Conservation (phyloP, 2,888 invertebrate genomes). For the Elmis aenea region DNA sequence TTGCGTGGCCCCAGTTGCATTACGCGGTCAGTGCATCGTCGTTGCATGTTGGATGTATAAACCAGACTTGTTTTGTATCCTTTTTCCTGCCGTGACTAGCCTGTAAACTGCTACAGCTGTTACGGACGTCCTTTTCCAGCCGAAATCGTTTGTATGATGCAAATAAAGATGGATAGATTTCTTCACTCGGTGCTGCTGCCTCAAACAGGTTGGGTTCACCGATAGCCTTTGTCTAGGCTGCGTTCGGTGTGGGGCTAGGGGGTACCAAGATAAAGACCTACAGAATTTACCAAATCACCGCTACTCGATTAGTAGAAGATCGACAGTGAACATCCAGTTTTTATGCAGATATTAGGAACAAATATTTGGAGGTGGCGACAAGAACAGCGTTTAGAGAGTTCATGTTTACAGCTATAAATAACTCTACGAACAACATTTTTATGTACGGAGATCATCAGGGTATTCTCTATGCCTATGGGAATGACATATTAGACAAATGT, state of each 20-base stretch:
- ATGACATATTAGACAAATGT: too few species aligned
- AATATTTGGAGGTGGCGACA: too few species aligned
- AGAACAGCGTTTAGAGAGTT: too few species aligned
- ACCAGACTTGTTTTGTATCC: slow-evolving; percentile 25
- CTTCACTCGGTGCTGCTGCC: slow-evolving; percentile 3
- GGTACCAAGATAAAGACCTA: too few species aligned
- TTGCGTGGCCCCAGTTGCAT: slow-evolving; percentile 43
- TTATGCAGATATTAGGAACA: too few species aligned
- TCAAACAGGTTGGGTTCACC: slow-evolving; percentile 20
- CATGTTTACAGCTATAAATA: too few species aligned
- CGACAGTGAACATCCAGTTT: too few species aligned
- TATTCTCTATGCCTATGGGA: too few species aligned
- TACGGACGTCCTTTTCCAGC: slow-evolving; percentile 15
- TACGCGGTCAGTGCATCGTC: slow-evolving; percentile 44
- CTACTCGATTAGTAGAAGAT: too few species aligned
- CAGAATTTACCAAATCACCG: too few species aligned
- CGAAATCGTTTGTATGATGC: slow-evolving; percentile 6
- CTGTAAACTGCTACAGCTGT: slow-evolving; percentile 19
- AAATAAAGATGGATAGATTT: slow-evolving; percentile 13
- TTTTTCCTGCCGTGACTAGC: slow-evolving; percentile 23
- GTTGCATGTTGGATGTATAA: slow-evolving; percentile 23
- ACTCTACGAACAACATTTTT: too few species aligned
- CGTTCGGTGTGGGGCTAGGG: slow-evolving; percentile 1
- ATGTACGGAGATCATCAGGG: too few species aligned
- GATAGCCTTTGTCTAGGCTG: slow-evolving; percentile 24